Conservation (phyloP, 1,140 invertebrate species). For the Heliconius hermathena region DNA sequence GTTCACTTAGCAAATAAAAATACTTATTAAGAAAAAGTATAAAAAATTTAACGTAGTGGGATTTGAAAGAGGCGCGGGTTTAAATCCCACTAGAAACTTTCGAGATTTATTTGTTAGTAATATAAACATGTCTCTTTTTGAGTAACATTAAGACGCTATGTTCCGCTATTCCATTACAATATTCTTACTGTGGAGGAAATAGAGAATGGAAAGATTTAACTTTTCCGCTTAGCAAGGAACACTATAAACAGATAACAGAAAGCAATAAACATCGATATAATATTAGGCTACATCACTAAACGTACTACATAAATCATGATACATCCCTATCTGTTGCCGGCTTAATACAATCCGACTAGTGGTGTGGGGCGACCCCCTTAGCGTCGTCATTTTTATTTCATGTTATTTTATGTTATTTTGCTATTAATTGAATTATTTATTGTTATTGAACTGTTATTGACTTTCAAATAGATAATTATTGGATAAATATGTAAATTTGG, state of each 20-base stretch:
- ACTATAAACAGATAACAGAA: neutral
- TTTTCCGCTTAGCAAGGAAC: no score
- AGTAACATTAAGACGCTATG: no score
- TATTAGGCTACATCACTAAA: constrained; percentile 45
- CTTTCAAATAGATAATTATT: neutral
- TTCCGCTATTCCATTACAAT: neutral
- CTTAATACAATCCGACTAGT: constrained; percentile 73
- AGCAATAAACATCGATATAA: constrained; percentile 1
- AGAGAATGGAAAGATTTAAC: neutral
- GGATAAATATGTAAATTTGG: neutral
- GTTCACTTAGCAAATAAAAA: no score
- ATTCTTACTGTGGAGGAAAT: neutral
- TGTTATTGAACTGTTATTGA: neutral
- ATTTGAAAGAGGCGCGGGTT: no score
- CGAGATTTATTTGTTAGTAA: no score
- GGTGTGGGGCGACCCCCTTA: constrained; percentile 36
- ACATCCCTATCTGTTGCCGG: constrained; percentile 78
- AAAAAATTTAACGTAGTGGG: no score
- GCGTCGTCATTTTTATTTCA: constrained; percentile 5
- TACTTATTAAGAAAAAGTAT: no score
- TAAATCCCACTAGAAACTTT: no score
- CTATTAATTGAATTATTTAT: neutral
- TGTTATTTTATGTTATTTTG: constrained; percentile 2
- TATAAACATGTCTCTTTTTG: no score
- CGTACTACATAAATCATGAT: constrained; percentile 75